Evolutionary conservation across 1,140 invertebrate genomes (phyloP).

Genomic region (Epicauta chinensis): DNA sequence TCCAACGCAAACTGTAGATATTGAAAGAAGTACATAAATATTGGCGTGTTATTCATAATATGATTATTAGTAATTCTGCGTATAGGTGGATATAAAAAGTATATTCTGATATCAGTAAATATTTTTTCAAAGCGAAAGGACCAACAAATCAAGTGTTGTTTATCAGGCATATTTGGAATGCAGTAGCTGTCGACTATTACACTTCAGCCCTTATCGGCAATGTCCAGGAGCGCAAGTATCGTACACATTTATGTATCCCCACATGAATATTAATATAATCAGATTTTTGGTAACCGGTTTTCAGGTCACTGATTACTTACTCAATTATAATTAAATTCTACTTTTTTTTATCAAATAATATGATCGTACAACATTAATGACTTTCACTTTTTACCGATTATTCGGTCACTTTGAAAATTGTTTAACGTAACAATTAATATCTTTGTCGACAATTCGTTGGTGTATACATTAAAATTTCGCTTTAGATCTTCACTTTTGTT

Average conservation of each 20-base stretch:
- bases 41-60: no score
- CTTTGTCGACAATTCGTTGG: neutral
- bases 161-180: constrained; percentile 19
- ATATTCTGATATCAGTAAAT: constrained; percentile 8
- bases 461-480: constrained; percentile 9
- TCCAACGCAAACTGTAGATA: no score
- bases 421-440: constrained; percentile 12
- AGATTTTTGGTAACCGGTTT: constrained; percentile 16
- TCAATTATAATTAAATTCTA: constrained; percentile 18
- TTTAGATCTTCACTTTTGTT: constrained; percentile 5
- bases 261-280: constrained; percentile 19
- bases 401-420: constrained; percentile 14
- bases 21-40: no score
- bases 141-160: constrained; percentile 19
- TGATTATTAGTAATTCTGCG: no score
- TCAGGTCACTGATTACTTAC: constrained; percentile 17
- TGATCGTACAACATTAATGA: constrained; percentile 14
- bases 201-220: constrained; percentile 14
- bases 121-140: constrained; percentile 18
- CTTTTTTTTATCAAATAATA: constrained; percentile 18
- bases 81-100: no score
- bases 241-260: constrained; percentile 17
- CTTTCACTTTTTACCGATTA: constrained; percentile 13
- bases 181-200: constrained; percentile 18
- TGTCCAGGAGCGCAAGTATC: constrained; percentile 16